Percentiles rank a stretch among this genome's conserved stretches.
phyloP scores from a whole-genome alignment of 2,797 vertebrate species.

The Falco biarmicus region DNA sequence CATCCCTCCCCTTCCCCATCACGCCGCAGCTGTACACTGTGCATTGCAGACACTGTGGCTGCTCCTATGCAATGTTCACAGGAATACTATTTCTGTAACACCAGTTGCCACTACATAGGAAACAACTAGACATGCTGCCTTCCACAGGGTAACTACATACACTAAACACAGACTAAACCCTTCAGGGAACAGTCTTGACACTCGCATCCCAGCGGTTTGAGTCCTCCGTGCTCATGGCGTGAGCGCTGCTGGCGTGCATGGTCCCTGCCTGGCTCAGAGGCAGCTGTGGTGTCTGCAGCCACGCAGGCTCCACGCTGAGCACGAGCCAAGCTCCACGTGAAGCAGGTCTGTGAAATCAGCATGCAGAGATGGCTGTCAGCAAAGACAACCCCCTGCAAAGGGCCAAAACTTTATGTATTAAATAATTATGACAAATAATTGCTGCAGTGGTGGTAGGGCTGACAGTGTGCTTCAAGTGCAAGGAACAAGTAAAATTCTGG shows the following conservation, averaged over 20 bases:
- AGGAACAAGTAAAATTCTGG: background rate
- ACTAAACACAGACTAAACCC: too few species aligned
- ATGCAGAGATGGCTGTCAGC: background rate
- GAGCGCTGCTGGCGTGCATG: background rate
- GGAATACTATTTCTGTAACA: too few species aligned
- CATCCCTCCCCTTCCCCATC: background rate
- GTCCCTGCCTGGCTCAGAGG: background rate
- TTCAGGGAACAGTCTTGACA: background rate
- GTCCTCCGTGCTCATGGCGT: fast-evolving
- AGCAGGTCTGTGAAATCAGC: background rate
- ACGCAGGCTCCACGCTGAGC: background rate
- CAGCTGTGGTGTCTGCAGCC: fast-evolving
- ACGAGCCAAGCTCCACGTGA: fast-evolving
- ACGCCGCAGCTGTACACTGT: background rate
- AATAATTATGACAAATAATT: background rate
- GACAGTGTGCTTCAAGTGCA: background rate
- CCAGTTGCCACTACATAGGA: background rate
- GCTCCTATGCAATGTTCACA: background rate
- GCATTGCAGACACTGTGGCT: background rate
- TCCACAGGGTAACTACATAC: background rate
- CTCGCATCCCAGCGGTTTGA: background rate
- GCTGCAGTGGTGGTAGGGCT: background rate
- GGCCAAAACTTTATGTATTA: background rate
- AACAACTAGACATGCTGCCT: background rate
- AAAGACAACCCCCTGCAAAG: background rate